phyloP scores from a whole-genome alignment of 1,140 invertebrate species.

The Drosophila ogumai region DNA sequence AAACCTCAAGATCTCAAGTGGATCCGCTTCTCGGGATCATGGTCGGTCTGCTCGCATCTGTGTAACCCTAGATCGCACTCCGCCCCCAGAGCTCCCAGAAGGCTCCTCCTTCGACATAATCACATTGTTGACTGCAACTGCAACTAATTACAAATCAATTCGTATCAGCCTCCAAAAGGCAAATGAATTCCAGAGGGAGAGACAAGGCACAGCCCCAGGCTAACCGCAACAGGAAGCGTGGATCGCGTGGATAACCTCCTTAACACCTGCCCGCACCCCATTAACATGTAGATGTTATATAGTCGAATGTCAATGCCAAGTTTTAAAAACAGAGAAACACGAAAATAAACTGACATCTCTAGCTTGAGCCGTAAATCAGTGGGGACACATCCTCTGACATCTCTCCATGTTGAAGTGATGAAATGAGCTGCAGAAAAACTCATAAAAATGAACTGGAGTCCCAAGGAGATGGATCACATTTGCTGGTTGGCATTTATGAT shows the following conservation, averaged over 20 bases:
- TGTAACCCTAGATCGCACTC: conserved; percentile 63
- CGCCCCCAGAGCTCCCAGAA: background rate
- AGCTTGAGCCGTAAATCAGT: conserved; percentile 58
- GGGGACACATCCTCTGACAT: conserved; percentile 33
- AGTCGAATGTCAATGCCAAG: conserved; percentile 37
- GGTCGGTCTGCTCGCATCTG: conserved; percentile 53
- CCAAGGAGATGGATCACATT: conserved; percentile 49
- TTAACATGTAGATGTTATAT: conserved; percentile 60
- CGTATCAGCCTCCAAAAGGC: conserved; percentile 58
- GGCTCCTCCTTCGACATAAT: conserved; percentile 53
- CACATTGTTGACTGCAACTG: conserved; percentile 79
- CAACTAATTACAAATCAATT: conserved; percentile 83
- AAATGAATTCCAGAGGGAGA: conserved; percentile 27
- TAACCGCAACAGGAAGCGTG: conserved; percentile 61
- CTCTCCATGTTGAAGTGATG: conserved; percentile 33
- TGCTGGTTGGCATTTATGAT: conserved; percentile 39
- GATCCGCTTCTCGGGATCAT: conserved; percentile 39
- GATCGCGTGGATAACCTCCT: conserved; percentile 33
- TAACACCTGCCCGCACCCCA: conserved; percentile 66
- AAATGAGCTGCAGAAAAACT: conserved; percentile 37
- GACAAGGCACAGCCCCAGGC: background rate
- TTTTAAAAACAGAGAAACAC: conserved; percentile 37
- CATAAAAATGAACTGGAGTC: conserved; percentile 31
- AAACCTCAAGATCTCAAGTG: conserved; percentile 53
- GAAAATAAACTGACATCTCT: conserved; percentile 33